These are phyloP conservation scores for Nephrotoma guestfalica DNA, from an alignment of 2,888 invertebrate species.

Conservation along the genomic window DNA sequence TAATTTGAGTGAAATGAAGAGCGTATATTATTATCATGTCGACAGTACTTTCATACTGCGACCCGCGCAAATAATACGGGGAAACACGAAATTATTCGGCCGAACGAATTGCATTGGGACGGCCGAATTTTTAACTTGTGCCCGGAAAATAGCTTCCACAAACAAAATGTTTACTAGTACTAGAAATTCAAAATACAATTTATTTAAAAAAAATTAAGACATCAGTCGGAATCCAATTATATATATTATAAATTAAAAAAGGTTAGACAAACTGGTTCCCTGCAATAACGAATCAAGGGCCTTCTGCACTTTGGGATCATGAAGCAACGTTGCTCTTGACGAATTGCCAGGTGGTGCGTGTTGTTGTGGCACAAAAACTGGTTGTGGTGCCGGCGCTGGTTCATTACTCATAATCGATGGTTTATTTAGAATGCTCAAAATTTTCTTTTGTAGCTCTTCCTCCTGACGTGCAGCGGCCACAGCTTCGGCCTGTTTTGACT, in stretches of 20 bases:
- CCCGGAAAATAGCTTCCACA: no score
- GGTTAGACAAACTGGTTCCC: not conserved
- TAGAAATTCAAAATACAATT: not conserved
- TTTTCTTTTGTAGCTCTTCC: constrained; percentile 31
- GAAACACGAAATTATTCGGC: no score
- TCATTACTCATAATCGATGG: constrained; percentile 23
- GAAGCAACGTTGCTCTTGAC: constrained; percentile 44
- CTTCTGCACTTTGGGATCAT: constrained; percentile 64
- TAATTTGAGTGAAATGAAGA: no score
- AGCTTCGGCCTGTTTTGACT: constrained; percentile 16
- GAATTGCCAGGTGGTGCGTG: constrained; percentile 23
- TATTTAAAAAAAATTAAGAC: not conserved
- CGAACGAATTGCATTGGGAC: no score
- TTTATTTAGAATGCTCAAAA: constrained; percentile 29
- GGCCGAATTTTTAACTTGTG: no score
- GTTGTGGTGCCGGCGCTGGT: constrained; percentile 13
- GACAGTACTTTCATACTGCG: no score
- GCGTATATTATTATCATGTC: no score
- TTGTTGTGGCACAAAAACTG: constrained; percentile 18
- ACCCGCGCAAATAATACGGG: no score
- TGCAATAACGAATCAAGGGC: constrained; percentile 52
- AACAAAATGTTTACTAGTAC: no score
- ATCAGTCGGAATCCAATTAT: not conserved
- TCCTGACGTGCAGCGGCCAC: constrained; percentile 18
- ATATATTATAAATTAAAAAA: not conserved